Conservation (phyloP, 2,113 vertebrate species). For the Serinus canaria region DNA sequence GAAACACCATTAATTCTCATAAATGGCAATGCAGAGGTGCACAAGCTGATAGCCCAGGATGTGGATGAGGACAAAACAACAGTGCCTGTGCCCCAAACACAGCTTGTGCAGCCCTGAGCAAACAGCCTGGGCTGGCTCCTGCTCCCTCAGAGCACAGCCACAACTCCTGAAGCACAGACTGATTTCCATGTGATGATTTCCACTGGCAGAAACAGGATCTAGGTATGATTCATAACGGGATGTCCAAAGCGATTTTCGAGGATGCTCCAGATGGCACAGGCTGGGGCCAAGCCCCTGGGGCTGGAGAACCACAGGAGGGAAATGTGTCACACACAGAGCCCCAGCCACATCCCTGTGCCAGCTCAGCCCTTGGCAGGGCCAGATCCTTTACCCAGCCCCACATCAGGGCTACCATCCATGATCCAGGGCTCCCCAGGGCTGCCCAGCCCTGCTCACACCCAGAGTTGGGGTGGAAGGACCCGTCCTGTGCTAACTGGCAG, state of each 20-base stretch:
- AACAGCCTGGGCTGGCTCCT: constrained; percentile 42
- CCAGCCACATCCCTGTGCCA: not conserved
- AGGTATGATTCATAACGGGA: constrained; percentile 16
- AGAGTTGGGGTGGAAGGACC: not conserved
- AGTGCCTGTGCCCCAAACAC: not conserved
- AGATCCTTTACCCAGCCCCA: not conserved
- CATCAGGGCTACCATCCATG: fast-evolving
- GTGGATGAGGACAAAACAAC: not conserved
- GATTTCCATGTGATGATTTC: not conserved
- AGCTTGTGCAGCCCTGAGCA: constrained; percentile 16
- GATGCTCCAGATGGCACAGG: constrained; percentile 11
- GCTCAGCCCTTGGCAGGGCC: not conserved
- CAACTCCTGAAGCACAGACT: not conserved
- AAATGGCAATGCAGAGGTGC: constrained; percentile 10
- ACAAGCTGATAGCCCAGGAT: not conserved
- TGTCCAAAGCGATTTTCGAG: not conserved
- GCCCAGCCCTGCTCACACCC: not conserved
- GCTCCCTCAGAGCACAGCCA: constrained; percentile 51
- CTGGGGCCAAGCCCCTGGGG: fast-evolving
- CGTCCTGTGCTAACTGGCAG: not conserved
- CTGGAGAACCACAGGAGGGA: not conserved
- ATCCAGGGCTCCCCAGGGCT: not conserved
- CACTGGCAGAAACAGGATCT: not conserved
- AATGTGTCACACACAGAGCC: not conserved
- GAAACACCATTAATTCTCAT: constrained; percentile 48